Conservation (phyloP, 1,140 invertebrate species). For the Drosophila elegans region DNA sequence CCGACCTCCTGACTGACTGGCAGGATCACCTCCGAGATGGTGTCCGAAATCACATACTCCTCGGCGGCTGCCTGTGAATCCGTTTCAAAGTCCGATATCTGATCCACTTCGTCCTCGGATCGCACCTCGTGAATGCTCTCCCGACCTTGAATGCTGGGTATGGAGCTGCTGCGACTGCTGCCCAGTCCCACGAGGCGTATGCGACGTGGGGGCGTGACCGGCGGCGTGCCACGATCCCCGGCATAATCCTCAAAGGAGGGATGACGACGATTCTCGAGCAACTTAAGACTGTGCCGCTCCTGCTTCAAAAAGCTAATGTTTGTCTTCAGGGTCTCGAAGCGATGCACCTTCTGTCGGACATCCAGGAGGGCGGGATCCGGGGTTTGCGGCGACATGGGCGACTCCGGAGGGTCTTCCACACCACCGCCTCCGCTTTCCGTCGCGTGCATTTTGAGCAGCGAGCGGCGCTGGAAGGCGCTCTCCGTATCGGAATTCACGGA, state of each 20-base stretch:
- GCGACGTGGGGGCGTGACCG: slow-evolving; percentile 52
- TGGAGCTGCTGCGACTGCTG: slow-evolving; percentile 40
- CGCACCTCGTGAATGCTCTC: slow-evolving; percentile 79
- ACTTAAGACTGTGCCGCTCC: slow-evolving; percentile 57
- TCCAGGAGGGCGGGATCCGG: slow-evolving; percentile 72
- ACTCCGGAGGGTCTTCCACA: not conserved
- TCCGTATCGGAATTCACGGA: slow-evolving; percentile 77
- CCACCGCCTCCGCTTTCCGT: slow-evolving; percentile 10
- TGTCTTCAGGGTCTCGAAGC: slow-evolving; percentile 66
- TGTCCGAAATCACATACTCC: slow-evolving; percentile 45
- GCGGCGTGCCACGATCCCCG: slow-evolving; percentile 1
- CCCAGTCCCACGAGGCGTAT: slow-evolving; percentile 34
- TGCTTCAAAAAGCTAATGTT: slow-evolving; percentile 46
- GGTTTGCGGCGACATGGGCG: slow-evolving; percentile 28
- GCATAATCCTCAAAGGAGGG: slow-evolving; percentile 47
- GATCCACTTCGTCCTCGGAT: slow-evolving; percentile 80
- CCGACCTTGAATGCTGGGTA: slow-evolving; percentile 29
- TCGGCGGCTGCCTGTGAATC: slow-evolving; percentile 23
- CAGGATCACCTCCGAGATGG: slow-evolving; percentile 49
- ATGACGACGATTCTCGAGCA: slow-evolving; percentile 63
- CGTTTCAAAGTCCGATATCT: slow-evolving; percentile 73
- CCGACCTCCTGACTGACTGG: not conserved
- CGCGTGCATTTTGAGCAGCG: slow-evolving; percentile 63
- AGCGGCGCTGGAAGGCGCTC: slow-evolving; percentile 63
- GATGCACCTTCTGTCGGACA: slow-evolving; percentile 75